phyloP scores from a whole-genome alignment of 2,888 invertebrate genomes.

The Rotaria magnacalcarata region DNA sequence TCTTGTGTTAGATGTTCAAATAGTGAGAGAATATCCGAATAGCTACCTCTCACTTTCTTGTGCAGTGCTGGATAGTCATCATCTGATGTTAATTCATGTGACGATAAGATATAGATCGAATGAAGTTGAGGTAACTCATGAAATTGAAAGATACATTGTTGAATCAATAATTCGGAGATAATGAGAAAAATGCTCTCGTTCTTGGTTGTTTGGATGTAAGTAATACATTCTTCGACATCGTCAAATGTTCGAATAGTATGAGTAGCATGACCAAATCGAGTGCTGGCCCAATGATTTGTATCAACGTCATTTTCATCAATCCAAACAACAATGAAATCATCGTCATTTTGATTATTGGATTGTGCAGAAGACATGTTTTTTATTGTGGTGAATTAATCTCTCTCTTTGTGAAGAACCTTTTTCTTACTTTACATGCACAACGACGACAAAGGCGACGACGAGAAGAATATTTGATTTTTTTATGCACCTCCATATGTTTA shows the following conservation, averaged over 20 bases:
- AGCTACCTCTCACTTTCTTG: neutral
- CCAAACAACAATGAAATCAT: conserved; percentile 11
- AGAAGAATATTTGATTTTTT: neutral
- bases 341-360: neutral
- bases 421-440: neutral
- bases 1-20: conserved; percentile 3
- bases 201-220: neutral
- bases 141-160: neutral
- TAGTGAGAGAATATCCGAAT: neutral
- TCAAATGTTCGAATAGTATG: neutral
- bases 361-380: neutral
- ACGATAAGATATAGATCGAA: neutral
- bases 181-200: neutral
- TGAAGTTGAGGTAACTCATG: neutral
- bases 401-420: neutral
- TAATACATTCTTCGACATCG: neutral
- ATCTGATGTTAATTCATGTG: neutral
- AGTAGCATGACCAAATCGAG: neutral
- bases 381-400: neutral
- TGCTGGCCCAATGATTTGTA: neutral
- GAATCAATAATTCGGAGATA: neutral
- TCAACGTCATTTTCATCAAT: neutral
- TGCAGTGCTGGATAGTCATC: neutral
- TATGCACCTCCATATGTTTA: neutral
- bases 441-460: neutral